Percentiles rank a stretch among this genome's conserved stretches.
phyloP scores from a whole-genome alignment of 2,113 vertebrate species.

The Hypocryptadius cinnamomeus region DNA sequence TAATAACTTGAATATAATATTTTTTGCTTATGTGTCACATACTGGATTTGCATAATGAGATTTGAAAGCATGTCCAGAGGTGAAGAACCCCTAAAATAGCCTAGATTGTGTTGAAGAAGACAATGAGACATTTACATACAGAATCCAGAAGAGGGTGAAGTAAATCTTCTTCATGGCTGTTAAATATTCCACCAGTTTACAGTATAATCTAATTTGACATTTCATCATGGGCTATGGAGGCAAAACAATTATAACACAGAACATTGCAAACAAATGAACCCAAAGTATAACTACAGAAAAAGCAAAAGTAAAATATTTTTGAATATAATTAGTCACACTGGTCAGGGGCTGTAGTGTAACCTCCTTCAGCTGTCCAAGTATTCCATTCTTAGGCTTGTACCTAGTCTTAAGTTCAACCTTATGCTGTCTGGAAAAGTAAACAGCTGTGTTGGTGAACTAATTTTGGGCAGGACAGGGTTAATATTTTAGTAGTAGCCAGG shows the following conservation, averaged over 20 bases:
- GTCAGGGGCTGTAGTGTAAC: background rate
- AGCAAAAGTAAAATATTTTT: background rate
- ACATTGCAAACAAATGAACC: constrained; percentile 3
- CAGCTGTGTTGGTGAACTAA: background rate
- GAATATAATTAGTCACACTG: background rate
- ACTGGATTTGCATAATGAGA: constrained; percentile 42
- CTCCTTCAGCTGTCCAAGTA: background rate
- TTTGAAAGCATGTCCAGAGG: constrained; percentile 29
- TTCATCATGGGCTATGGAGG: constrained; percentile 12
- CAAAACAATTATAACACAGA: background rate
- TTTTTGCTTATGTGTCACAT: background rate
- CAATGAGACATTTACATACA: background rate
- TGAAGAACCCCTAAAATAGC: constrained; percentile 1
- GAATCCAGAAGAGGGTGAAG: background rate
- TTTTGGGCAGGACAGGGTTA: background rate
- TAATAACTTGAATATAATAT: constrained; percentile 5
- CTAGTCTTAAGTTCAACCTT: background rate
- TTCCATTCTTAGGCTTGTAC: background rate
- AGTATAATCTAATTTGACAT: constrained; percentile 2
- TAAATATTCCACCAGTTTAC: constrained; percentile 43
- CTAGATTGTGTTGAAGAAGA: background rate
- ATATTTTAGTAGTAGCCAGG: background rate
- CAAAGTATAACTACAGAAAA: background rate
- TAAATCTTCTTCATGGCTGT: background rate
- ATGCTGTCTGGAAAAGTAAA: background rate